Evolutionary conservation across 2,797 vertebrate genomes (phyloP).

Genomic region (Salarias fasciatus): DNA sequence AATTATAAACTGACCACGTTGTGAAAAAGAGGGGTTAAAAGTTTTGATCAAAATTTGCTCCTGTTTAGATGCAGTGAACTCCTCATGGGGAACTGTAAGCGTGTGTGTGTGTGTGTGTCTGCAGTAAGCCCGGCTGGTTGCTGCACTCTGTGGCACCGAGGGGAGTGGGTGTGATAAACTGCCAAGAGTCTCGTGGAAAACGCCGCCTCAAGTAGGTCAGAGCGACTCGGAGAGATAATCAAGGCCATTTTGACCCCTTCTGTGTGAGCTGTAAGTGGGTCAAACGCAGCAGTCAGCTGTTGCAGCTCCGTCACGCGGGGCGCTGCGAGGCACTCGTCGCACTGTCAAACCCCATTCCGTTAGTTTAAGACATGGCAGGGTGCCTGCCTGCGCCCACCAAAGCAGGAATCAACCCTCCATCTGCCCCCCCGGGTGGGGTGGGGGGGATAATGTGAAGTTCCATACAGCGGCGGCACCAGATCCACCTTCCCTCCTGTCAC

Average conservation of each 20-base stretch:
- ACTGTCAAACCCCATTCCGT: conserved; percentile 66
- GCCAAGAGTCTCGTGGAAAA: conserved; percentile 65
- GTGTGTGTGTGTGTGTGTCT: conserved; percentile 1
- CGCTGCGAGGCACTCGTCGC: conserved; percentile 61
- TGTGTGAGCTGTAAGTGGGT: conserved; percentile 80
- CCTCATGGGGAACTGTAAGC: conserved; percentile 2
- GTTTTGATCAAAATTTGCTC: conserved; percentile 7
- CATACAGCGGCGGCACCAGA: conserved; percentile 41
- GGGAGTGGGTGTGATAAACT: conserved; percentile 65
- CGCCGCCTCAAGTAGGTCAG: conserved; percentile 78
- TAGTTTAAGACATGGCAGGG: conserved; percentile 57
- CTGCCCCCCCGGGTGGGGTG: conserved; percentile 44
- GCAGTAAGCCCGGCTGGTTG: conserved; percentile 25
- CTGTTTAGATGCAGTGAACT: conserved; percentile 9
- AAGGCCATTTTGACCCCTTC: conserved; percentile 77
- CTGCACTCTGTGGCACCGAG: conserved; percentile 34
- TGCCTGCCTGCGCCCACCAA: conserved; percentile 41
- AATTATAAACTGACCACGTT: no score
- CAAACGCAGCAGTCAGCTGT: conserved; percentile 79
- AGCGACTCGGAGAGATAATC: conserved; percentile 74
- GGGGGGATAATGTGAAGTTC: conserved; percentile 55
- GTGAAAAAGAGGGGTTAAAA: no score
- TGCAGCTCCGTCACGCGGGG: conserved; percentile 67
- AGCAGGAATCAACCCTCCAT: conserved; percentile 36
- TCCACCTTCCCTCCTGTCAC: conserved; percentile 59